phyloP scores from a whole-genome alignment of 2,888 invertebrate genomes.

The Hylaea fasciaria region DNA sequence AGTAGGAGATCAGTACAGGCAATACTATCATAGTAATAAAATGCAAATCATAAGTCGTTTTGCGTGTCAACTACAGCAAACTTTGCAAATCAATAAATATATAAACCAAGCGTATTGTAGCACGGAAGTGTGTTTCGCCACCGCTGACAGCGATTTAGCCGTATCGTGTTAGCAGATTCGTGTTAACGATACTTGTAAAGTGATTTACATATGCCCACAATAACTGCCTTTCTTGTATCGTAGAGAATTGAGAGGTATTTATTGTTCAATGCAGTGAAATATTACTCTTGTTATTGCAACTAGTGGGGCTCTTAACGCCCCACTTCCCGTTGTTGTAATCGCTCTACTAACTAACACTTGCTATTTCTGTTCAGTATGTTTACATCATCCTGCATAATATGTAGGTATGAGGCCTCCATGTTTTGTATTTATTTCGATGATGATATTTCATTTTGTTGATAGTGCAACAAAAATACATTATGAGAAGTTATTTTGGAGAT shows the following conservation, averaged over 20 bases:
- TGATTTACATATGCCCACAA: slow-evolving; percentile 31
- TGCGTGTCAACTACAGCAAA: slow-evolving; percentile 20
- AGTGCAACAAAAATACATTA: too few species aligned
- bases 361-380: not conserved
- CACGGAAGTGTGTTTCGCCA: slow-evolving; percentile 27
- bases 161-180: slow-evolving; percentile 27
- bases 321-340: slow-evolving; percentile 6
- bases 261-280: slow-evolving; percentile 20
- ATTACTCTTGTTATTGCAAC: slow-evolving; percentile 17
- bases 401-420: too few species aligned
- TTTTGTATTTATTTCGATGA: too few species aligned
- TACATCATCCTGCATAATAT: not conserved
- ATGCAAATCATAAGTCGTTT: slow-evolving; percentile 19
- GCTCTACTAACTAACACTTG: too few species aligned
- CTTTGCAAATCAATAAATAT: slow-evolving; percentile 26
- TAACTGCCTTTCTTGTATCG: slow-evolving; percentile 25
- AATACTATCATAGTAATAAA: not conserved
- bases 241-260: slow-evolving; percentile 2
- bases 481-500: too few species aligned
- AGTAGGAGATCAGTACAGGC: slow-evolving; percentile 10
- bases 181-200: slow-evolving; percentile 29
- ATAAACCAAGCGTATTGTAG: slow-evolving; percentile 28
- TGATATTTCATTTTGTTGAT: too few species aligned
- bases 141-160: slow-evolving; percentile 26
- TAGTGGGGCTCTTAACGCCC: slow-evolving; percentile 16